Percentiles rank a stretch among this genome's conserved stretches.
Evolutionary conservation across 2,888 invertebrate species (phyloP).

Genomic region (Drosophila yooni): DNA sequence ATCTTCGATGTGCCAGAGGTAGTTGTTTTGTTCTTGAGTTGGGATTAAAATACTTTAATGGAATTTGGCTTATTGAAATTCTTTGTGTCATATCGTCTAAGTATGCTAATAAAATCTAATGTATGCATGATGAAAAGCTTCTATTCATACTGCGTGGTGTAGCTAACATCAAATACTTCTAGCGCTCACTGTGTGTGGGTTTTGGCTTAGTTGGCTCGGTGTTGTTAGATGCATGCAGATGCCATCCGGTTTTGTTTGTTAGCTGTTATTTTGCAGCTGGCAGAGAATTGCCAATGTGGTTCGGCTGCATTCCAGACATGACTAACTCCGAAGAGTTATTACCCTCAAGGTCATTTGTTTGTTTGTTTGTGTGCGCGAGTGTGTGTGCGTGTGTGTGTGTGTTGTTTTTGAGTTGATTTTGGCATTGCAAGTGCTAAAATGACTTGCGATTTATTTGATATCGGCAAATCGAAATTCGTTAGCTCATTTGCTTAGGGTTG

Average conservation of each 20-base stretch:
- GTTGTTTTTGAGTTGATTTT: constrained; percentile 25
- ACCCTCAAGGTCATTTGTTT: constrained; percentile 74
- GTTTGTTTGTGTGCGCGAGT: constrained; percentile 7
- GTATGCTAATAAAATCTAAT: constrained; percentile 55
- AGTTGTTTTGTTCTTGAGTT: constrained; percentile 1
- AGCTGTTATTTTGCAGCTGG: constrained; percentile 54
- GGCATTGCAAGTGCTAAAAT: constrained; percentile 33
- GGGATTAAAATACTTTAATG: constrained; percentile 57
- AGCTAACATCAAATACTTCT: constrained; percentile 32
- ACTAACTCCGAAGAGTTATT: constrained; percentile 75
- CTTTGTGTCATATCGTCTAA: constrained; percentile 37
- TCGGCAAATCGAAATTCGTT: constrained; percentile 22
- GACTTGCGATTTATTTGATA: constrained; percentile 44
- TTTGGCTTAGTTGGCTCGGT: constrained; percentile 15
- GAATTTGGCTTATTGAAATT: constrained; percentile 65
- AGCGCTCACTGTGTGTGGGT: constrained; percentile 32
- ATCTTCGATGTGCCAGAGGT: not conserved
- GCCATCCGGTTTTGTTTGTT: constrained; percentile 72
- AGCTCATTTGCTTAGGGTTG: constrained; percentile 14
- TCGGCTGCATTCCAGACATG: constrained; percentile 74
- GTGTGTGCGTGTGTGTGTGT: constrained; percentile 27
- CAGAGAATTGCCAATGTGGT: constrained; percentile 67
- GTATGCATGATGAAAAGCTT: constrained; percentile 14
- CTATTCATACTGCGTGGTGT: constrained; percentile 25
- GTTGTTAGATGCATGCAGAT: constrained; percentile 67